A percentile compares a stretch with the other conserved stretches of the same genome.
Conservation (phyloP, 1,140 invertebrate species). For the Pygmarrhopalites habei region DNA sequence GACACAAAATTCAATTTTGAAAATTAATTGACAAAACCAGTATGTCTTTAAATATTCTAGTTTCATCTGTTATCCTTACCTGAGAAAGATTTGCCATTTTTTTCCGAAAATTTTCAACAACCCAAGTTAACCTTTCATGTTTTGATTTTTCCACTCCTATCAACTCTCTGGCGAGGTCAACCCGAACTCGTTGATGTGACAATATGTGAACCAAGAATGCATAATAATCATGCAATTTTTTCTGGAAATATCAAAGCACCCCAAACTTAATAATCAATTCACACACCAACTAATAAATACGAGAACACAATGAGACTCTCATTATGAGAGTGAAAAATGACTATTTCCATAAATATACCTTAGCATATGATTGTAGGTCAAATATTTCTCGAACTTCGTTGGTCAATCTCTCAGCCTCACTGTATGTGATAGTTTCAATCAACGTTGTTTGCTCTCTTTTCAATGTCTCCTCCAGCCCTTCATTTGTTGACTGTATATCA, state of each 20-base stretch:
- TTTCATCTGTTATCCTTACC: background rate
- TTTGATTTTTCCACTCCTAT: slow-evolving; percentile 15
- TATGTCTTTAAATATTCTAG: background rate
- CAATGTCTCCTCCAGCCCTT: background rate
- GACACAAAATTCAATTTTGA: background rate
- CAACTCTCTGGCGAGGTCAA: slow-evolving; percentile 20
- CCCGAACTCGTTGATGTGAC: slow-evolving; percentile 13
- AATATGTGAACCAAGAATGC: slow-evolving; percentile 12
- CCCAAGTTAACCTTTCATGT: background rate
- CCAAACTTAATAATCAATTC: too few species aligned
- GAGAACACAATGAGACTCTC: background rate
- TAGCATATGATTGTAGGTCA: slow-evolving; percentile 11
- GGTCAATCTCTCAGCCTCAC: background rate
- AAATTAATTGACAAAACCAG: background rate
- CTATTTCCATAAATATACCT: slow-evolving; percentile 8
- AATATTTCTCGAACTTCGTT: slow-evolving; percentile 6
- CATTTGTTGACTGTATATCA: background rate
- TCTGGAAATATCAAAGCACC: background rate
- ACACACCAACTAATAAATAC: background rate
- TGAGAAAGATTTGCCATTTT: background rate
- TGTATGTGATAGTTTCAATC: background rate
- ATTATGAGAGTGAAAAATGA: background rate
- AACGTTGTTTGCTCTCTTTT: background rate
- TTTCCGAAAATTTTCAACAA: background rate
- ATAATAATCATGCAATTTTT: slow-evolving; percentile 19